These are phyloP conservation scores for Anhinga rufa DNA, from an alignment of 2,113 vertebrate species.

Conservation along the genomic window DNA sequence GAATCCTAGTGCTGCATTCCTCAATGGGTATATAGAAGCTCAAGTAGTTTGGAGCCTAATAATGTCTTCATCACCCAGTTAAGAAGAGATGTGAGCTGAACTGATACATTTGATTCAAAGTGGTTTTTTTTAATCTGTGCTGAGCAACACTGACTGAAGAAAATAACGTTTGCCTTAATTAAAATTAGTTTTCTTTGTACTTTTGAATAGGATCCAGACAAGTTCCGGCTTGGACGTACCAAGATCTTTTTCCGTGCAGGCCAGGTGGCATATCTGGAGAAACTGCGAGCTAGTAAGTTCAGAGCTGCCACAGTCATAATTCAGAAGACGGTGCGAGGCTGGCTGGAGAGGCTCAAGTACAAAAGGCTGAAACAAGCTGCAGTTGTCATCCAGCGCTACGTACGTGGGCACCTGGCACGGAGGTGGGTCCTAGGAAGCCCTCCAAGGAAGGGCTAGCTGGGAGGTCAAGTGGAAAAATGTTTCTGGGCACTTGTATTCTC, in stretches of 20 bases:
- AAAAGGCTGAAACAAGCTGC: constrained; percentile 71
- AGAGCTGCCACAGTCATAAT: constrained; percentile 91
- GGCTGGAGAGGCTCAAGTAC: constrained; percentile 86
- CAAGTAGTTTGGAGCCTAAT: not conserved
- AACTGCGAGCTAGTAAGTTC: constrained; percentile 88
- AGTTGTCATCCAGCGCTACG: constrained; percentile 78
- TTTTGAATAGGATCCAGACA: constrained; percentile 85
- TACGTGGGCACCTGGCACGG: constrained; percentile 84
- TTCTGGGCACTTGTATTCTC: not conserved
- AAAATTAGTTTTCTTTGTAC: constrained; percentile 10
- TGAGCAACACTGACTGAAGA: not conserved
- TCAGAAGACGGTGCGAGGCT: constrained; percentile 93
- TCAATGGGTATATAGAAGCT: not conserved
- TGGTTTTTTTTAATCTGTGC: not conserved
- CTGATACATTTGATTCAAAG: not conserved
- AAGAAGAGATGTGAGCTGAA: not conserved
- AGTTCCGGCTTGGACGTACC: constrained; percentile 93
- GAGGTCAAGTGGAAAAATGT: accelerated
- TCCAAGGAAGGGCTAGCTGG: not conserved
- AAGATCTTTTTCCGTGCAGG: constrained; percentile 99
- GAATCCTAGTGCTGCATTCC: not conserved
- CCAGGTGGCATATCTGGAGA: constrained; percentile 97
- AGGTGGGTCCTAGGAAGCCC: constrained; percentile 71
- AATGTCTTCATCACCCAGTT: not conserved
- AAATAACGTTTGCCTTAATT: not conserved